phyloP scores from a whole-genome alignment of 2,797 vertebrate genomes.

The Garrulus glandarius region DNA sequence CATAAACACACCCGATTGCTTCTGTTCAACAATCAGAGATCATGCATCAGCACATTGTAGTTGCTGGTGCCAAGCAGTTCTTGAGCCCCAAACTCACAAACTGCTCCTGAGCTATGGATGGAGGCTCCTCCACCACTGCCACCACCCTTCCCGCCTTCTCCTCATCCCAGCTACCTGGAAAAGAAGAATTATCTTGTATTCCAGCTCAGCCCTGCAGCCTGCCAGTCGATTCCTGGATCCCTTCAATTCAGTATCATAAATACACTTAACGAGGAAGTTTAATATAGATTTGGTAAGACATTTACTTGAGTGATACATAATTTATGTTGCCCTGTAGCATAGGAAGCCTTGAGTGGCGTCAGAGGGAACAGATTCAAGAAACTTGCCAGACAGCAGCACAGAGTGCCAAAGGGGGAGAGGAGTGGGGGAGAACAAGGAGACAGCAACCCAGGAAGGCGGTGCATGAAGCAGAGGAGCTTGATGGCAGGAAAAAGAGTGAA shows the following conservation, averaged over 20 bases:
- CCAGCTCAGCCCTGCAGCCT: conserved; percentile 7
- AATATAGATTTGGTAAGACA: conserved; percentile 31
- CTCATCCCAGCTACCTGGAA: background rate
- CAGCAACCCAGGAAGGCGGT: background rate
- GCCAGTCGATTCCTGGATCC: background rate
- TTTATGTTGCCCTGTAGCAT: conserved; percentile 36
- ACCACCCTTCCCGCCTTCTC: background rate
- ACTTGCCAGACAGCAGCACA: background rate
- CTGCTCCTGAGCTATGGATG: background rate
- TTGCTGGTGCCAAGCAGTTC: background rate
- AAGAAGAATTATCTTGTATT: background rate
- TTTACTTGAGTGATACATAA: conserved; percentile 18
- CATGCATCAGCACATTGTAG: background rate
- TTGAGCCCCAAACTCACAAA: background rate
- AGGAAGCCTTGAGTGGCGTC: background rate
- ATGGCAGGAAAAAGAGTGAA: background rate
- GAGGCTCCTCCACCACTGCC: background rate
- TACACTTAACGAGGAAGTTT: conserved; percentile 25
- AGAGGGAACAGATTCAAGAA: background rate
- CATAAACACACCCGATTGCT: background rate
- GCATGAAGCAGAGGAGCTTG: rapidly evolving
- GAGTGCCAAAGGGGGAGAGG: background rate
- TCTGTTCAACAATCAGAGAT: background rate
- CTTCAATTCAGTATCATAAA: conserved; percentile 20
- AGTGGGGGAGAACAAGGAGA: background rate